Evolutionary conservation across 2,888 invertebrate species (phyloP), one percentile per base, ranked within the genome.

Genomic region (Eristalinus sepulchralis): DNA sequence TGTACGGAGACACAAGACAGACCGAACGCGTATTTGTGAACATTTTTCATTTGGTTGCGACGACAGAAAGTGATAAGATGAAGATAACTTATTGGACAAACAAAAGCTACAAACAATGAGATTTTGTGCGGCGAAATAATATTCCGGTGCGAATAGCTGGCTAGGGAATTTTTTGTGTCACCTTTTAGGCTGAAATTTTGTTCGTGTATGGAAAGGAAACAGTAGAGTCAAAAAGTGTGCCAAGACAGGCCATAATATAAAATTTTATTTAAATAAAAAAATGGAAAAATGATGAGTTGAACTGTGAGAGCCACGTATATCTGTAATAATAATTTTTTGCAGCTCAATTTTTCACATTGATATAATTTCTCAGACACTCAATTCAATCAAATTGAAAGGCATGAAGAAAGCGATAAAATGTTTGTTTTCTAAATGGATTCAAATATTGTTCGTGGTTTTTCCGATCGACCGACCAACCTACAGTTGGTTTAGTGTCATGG

Each of bases 81-180:
- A 47, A 59, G 33, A 71, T 66, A 47, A 31, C 11, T 47, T n/a
- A 68, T 59, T 71, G 59, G 24, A 34, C 3, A 59, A 59, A 59
- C 33, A 57, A 27, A 24, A 24, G 24, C 57, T 13, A 2, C 13
- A 24, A 13, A 47, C 47, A 47, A 47, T 47, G 47, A 17, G 17
- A 8, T 8, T 4, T 47, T 47, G 17, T 47, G 47, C 17, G 3
- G 1, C 5, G 39, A 3, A 1, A n/a, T n/a, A 3, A 39, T 13
- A 0, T 39, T 6, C 39, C 39, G 39, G 6, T 39, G 13, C 11
- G 13, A 13, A 13, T 8, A 13, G 4, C 13, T 39, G 47, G 17
- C 17, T 47, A 24, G 13, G 13, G 24, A 22, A 57, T 11, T 57
- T 24, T 57, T 27, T 11, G 24, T 6, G 57, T 27, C 22, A 24